Evolutionary conservation across 1,140 invertebrate genomes (phyloP).

Genomic region (Drosophila pallidifrons): DNA sequence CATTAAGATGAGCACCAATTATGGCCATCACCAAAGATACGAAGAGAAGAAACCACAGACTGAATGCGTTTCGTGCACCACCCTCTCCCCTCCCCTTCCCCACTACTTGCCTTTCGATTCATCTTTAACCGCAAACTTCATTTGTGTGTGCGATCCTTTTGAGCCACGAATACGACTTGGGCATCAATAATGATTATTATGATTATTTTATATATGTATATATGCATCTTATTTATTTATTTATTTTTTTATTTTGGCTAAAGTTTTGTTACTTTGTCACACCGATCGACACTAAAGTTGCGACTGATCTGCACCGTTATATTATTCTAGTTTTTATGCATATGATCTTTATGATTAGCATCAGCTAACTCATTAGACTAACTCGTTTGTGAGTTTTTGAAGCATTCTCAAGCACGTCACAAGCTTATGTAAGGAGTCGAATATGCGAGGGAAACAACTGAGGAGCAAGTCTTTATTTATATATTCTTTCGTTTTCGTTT

Average conservation of each 20-base stretch:
- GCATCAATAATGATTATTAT: slow-evolving; percentile 24
- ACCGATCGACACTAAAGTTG: no score
- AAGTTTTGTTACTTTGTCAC: no score
- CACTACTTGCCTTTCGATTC: slow-evolving; percentile 62
- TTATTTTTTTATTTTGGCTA: no score
- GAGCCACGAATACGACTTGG: slow-evolving; percentile 51
- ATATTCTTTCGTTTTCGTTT: slow-evolving; percentile 67
- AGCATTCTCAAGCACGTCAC: no score
- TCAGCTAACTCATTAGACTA: no score
- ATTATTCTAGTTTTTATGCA: no score
- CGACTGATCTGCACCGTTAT: no score
- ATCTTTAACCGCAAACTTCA: slow-evolving; percentile 78
- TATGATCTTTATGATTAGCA: no score
- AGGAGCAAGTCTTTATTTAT: slow-evolving; percentile 58
- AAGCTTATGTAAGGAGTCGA: no score
- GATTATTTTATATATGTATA: slow-evolving; percentile 59
- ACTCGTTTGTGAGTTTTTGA: no score
- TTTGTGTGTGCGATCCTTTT: slow-evolving; percentile 71
- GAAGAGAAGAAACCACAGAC: slow-evolving; percentile 30
- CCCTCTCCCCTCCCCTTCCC: not conserved
- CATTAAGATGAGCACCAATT: slow-evolving; percentile 83
- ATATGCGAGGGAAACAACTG: no score
- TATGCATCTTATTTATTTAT: no score
- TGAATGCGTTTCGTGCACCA: slow-evolving; percentile 17
- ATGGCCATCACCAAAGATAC: slow-evolving; percentile 70